Base-by-base conservation (phyloP, 2,797 vertebrate species). In the Tapera naevia region DNA sequence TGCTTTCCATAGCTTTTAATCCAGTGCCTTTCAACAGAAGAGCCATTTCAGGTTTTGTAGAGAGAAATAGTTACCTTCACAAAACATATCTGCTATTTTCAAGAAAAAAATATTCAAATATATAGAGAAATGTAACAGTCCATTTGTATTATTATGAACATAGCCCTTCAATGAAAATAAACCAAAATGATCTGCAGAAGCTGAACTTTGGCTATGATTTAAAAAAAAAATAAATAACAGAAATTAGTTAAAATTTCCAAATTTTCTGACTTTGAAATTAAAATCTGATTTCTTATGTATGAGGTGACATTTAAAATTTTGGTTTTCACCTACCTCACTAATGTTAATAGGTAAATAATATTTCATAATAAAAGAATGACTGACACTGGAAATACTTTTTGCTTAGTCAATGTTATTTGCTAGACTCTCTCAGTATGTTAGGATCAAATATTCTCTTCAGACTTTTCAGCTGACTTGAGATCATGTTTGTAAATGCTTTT, bases 401-500 rank as follows among this genome's bases (percentile, higher is more conserved):
- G 21, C 53, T 69, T 58, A 65, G 24, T 48, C 25, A 32, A 61
- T 78, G 13, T 81, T 85, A 70, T 74, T 91, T 78, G 25, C 57
- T 72, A 88, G 54, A 69, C 11, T 69, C 58, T 45, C 53, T 86
- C 61, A 69, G 4, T 30, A 14, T 69, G 65, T 66, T 65, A 51
- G 1, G 30, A 92, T 71, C 64, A 88, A 51, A 80, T 80, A 37
- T 72, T 85, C 46, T 78, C 33, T 83, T 86, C 71, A 72, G 48
- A 74, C 17, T 72, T 89, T 67, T 54, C 89, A 91, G 72, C 32
- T 84, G 81, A 75, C 48, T 30, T 5, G 6, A 92, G 80, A 79
- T 70, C 28, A 39, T 22, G 5, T 82, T 92, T 89, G 74, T 39
- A 88, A 94, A 92, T 79, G 30, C 21, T 62, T 95, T 94, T 35